phyloP scores from a whole-genome alignment of 2,113 vertebrate genomes.

The Galeopterus variegatus region DNA sequence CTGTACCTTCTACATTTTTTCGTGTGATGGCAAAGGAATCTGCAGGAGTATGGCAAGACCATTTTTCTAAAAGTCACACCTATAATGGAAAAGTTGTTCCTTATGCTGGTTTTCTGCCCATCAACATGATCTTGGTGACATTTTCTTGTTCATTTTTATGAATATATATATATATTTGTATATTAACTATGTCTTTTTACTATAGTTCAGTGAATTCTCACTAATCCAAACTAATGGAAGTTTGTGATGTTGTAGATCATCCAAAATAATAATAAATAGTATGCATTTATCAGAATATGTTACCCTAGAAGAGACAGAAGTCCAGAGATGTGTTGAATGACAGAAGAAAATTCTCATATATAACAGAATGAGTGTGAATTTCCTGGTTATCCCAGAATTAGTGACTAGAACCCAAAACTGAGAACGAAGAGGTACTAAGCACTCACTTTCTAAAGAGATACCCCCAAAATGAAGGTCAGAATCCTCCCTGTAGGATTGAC shows the following conservation, averaged over 20 bases:
- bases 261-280: background rate
- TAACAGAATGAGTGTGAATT: background rate
- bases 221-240: background rate
- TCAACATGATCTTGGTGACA: background rate
- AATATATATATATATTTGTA: background rate
- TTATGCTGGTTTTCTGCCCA: background rate
- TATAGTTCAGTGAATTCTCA: background rate
- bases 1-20: background rate
- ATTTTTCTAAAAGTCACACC: background rate
- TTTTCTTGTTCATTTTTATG: background rate
- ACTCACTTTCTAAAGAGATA: background rate
- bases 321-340: background rate
- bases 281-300: background rate
- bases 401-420: background rate
- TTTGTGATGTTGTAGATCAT: background rate
- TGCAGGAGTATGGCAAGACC: background rate
- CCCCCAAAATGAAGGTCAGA: background rate
- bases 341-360: background rate
- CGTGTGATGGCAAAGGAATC: background rate
- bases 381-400: background rate
- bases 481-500: background rate
- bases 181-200: background rate
- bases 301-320: background rate
- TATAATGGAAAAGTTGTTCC: background rate
- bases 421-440: background rate